Conservation (phyloP, 2,797 vertebrate genomes). For the Microctenopoma lineatum region DNA sequence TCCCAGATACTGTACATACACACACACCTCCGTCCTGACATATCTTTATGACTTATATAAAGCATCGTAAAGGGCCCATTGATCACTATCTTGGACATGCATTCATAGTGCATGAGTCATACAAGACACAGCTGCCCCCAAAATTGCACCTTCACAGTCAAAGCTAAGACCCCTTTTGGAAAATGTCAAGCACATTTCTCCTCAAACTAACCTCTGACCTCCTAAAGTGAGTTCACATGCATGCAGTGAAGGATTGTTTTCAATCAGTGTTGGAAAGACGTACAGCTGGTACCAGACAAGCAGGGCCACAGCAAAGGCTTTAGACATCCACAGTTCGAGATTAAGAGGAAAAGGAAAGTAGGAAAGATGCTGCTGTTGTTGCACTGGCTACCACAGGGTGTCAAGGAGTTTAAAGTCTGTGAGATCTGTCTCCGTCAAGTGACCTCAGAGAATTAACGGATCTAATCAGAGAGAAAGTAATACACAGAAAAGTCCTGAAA, state of each 20-base stretch:
- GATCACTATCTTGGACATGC: constrained; percentile 45
- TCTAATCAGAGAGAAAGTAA: constrained; percentile 49
- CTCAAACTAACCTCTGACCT: constrained; percentile 58
- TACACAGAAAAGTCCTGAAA: constrained; percentile 24
- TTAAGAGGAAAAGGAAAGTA: background rate
- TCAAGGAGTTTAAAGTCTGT: constrained; percentile 3
- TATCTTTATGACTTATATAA: constrained; percentile 56
- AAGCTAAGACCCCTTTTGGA: constrained; percentile 22
- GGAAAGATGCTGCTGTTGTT: background rate
- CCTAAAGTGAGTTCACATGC: constrained; percentile 49
- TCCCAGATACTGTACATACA: background rate
- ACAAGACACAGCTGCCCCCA: background rate
- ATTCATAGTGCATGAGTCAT: constrained; percentile 53
- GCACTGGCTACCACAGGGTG: background rate
- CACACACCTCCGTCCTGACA: constrained; percentile 13
- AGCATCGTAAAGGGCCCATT: constrained; percentile 33
- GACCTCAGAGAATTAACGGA: constrained; percentile 29
- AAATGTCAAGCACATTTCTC: constrained; percentile 62
- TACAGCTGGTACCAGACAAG: constrained; percentile 45
- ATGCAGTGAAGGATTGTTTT: constrained; percentile 49
- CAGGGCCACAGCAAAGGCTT: constrained; percentile 28
- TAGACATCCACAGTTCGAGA: constrained; percentile 27
- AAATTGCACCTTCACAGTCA: constrained; percentile 5
- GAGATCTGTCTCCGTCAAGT: constrained; percentile 33
- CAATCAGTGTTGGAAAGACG: constrained; percentile 43